A percentile compares a stretch with the other conserved stretches of the same genome.
Evolutionary conservation across 1,140 invertebrate species (phyloP).

Genomic region (Ceratina calcarata): DNA sequence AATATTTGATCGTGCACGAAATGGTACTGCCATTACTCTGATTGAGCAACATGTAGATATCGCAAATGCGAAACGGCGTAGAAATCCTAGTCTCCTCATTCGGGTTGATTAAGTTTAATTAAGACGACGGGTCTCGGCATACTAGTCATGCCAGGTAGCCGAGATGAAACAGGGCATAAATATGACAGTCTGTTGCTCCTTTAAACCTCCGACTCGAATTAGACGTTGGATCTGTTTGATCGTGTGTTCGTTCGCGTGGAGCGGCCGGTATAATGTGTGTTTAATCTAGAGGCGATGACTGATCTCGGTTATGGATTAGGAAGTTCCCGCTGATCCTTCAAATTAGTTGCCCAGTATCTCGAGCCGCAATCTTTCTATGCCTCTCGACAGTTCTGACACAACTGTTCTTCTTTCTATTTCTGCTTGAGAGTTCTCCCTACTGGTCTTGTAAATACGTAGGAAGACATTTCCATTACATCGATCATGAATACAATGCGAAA

Average conservation of each 20-base stretch:
- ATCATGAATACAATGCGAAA: too few relatives aligned
- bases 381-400: slow-evolving; percentile 16
- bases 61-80: background rate
- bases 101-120: slow-evolving; percentile 57
- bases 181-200: slow-evolving; percentile 52
- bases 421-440: background rate
- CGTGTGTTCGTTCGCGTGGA: slow-evolving; percentile 29
- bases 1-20: background rate
- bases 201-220: slow-evolving; percentile 48
- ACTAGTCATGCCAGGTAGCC: slow-evolving; percentile 32
- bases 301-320: slow-evolving; percentile 60
- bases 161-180: slow-evolving; percentile 45
- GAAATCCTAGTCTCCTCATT: slow-evolving; percentile 28
- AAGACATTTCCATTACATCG: too few relatives aligned
- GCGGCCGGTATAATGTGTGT: slow-evolving; percentile 51
- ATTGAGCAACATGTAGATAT: background rate
- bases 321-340: slow-evolving; percentile 57
- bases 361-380: slow-evolving; percentile 34
- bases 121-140: slow-evolving; percentile 39
- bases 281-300: slow-evolving; percentile 55
- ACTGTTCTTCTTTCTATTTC: slow-evolving; percentile 15
- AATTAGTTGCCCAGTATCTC: slow-evolving; percentile 49
- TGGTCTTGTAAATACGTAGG: background rate
- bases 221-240: slow-evolving; percentile 35
- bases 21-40: background rate